Base-by-base conservation (phyloP, 1,140 invertebrate genomes). In the Tetramorium simillimum region DNA sequence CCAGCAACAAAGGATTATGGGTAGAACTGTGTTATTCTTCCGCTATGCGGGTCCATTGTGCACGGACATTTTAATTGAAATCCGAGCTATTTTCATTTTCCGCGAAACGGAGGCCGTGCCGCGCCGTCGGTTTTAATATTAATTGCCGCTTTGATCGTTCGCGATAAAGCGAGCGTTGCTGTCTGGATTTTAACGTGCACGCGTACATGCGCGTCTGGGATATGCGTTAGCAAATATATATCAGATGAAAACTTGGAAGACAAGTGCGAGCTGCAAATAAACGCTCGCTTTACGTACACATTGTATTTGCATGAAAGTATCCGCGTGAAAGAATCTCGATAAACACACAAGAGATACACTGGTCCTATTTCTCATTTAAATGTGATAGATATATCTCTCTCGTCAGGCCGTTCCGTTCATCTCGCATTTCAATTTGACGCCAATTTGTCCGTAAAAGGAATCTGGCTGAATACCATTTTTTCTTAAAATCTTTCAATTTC, bases 1-100 rank as follows among this genome's bases (percentile, higher is more conserved):
- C 12, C 43, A 16, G 12, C 16, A 76, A 80, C 73, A 89, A 89
- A 89, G 82, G 82, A 73, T 88, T 70, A 72, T 77, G 65, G 40
- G 21, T 81, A 72, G 51, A 62, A 67, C 33, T 51, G n/a, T 67
- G 65, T 60, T 87, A 49, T 81, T 88, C 43, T 67, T 86, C 72
- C 51, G 76, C 40, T 56, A 43, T 69, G 53, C 49, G 40, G 28
- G 53, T 80, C 12, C 43, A 58, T 81, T 81, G 78, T 72, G 49
- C 16, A 49, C 65, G 78, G 65, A 81, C 63, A 24, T 81, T 72
- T 81, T 81, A 81, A 81, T 81, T 81, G 65, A 81, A 81, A 81
- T 72, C 78, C 78, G 49, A 72, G 78, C 51, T 81, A 81, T 70
- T 81, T 81, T 81, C 65, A 81, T 81, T 72, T 81, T 72, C 78